Evolutionary conservation across 2,113 vertebrate species (phyloP).

Genomic region (Pithys albifrons): DNA sequence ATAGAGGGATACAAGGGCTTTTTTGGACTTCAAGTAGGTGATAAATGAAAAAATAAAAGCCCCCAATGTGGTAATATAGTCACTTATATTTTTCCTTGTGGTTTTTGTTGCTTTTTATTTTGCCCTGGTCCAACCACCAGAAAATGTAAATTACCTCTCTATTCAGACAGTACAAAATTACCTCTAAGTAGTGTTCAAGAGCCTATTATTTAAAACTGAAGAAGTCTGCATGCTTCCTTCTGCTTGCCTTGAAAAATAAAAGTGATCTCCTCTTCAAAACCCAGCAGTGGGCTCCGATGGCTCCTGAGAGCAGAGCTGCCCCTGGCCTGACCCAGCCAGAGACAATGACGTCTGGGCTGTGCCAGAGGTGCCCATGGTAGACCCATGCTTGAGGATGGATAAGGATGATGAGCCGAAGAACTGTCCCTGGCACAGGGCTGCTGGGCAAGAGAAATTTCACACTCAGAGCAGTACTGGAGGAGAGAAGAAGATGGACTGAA

Average conservation of each 20-base stretch:
- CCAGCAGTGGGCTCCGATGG: rapidly evolving
- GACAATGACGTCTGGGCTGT: background rate
- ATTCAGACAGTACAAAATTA: background rate
- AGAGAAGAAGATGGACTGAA: background rate
- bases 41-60: background rate
- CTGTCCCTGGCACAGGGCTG: background rate
- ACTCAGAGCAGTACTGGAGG: rapidly evolving
- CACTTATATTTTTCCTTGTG: background rate
- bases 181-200: background rate
- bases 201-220: background rate
- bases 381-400: background rate
- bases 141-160: background rate
- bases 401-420: background rate
- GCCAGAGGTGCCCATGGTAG: background rate
- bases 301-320: background rate
- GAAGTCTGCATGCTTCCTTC: background rate
- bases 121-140: background rate
- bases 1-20: background rate
- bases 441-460: background rate
- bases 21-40: background rate
- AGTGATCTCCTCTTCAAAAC: background rate
- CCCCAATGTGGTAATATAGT: background rate
- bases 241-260: background rate
- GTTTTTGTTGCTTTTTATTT: background rate
- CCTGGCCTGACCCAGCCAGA: background rate